Conservation (phyloP, 2,888 invertebrate species). For the Melinopterus prodromus region DNA sequence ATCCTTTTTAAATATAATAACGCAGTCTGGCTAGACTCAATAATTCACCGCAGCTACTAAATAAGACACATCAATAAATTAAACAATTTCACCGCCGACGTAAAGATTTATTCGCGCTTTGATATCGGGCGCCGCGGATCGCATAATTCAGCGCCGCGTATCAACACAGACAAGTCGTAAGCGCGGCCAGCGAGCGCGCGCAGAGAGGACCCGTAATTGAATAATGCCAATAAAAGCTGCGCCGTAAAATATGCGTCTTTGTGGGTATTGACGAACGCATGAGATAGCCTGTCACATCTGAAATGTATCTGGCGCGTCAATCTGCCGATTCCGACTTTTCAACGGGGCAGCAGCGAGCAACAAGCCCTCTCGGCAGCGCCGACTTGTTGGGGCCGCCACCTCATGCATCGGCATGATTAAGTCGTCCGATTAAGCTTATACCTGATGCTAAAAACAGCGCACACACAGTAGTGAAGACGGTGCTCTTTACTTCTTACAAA, state of each 20-base stretch:
- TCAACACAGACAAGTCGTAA: no score
- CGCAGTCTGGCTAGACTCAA: no score
- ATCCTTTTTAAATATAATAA: no score
- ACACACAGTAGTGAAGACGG: neutral
- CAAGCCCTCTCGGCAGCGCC: neutral
- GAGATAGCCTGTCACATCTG: slow-evolving; percentile 49
- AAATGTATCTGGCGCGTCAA: slow-evolving; percentile 54
- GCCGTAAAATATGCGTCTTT: slow-evolving; percentile 25
- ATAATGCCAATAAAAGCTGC: slow-evolving; percentile 17
- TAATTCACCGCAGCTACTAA: no score
- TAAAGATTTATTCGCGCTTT: no score
- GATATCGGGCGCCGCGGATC: no score
- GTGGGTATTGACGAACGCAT: slow-evolving; percentile 25
- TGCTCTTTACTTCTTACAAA: neutral
- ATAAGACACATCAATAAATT: no score
- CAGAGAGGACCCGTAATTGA: neutral
- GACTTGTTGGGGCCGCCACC: slow-evolving; percentile 7
- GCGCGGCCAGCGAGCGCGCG: no score
- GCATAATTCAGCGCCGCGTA: no score
- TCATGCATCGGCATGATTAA: slow-evolving; percentile 39
- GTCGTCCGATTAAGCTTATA: slow-evolving; percentile 41
- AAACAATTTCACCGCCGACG: no score
- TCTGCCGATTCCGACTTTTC: slow-evolving; percentile 43
- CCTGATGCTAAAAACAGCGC: slow-evolving; percentile 23
- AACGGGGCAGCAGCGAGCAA: neutral